Evolutionary conservation across 2,797 vertebrate genomes (phyloP).

Genomic region (Megaceryle alcyon): DNA sequence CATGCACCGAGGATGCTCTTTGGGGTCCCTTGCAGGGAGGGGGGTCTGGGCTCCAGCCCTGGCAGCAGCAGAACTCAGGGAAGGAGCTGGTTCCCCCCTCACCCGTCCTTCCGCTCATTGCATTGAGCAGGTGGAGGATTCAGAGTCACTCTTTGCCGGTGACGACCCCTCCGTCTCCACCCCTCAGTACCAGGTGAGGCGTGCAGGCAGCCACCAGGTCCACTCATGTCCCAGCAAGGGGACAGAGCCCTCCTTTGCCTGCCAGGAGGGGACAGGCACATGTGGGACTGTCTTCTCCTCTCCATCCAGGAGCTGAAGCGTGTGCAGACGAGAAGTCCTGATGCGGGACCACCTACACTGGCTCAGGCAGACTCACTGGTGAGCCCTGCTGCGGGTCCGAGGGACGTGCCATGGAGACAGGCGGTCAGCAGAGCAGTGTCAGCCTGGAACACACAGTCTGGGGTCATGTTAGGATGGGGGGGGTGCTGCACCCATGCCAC

Average conservation of each 20-base stretch:
- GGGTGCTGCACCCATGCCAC: background rate
- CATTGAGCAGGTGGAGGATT: constrained; percentile 54
- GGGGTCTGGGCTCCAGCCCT: background rate
- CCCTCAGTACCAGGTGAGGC: constrained; percentile 46
- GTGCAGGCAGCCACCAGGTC: accelerated
- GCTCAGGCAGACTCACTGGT: background rate
- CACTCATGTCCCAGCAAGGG: accelerated
- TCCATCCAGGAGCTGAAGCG: background rate
- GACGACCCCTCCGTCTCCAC: constrained; percentile 61
- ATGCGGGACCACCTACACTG: accelerated
- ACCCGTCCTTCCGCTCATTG: background rate
- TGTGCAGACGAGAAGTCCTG: background rate
- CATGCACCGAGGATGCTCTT: accelerated
- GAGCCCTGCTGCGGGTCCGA: background rate
- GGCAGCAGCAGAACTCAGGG: background rate
- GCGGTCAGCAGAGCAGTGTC: background rate
- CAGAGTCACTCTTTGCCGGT: background rate
- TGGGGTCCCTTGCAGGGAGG: accelerated
- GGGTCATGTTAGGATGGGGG: accelerated
- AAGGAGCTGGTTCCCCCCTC: background rate
- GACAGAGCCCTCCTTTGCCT: background rate
- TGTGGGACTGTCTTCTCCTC: background rate
- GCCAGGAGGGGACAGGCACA: accelerated
- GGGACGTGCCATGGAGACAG: background rate
- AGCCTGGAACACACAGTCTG: accelerated